phyloP scores from a whole-genome alignment of 2,888 invertebrate genomes.

The Scaptomyza flava region DNA sequence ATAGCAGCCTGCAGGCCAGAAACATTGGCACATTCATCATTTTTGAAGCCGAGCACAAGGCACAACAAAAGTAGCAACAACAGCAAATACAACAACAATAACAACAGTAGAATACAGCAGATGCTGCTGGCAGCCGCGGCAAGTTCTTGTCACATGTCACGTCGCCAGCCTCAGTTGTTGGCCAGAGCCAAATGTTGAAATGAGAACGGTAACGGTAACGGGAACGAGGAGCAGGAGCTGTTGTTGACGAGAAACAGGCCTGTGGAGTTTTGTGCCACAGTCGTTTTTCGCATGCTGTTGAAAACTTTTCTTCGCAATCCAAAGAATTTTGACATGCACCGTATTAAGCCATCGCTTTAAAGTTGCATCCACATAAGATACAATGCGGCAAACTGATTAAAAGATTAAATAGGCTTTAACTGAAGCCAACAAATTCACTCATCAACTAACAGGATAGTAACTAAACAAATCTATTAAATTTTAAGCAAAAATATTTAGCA shows the following conservation, averaged over 20 bases:
- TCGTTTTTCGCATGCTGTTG: slow-evolving; percentile 46
- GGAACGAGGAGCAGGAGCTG: slow-evolving; percentile 8
- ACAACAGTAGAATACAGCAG: slow-evolving; percentile 47
- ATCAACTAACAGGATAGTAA: too few relatives aligned
- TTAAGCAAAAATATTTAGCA: too few relatives aligned
- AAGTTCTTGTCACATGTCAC: slow-evolving; percentile 79
- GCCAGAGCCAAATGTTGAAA: slow-evolving; percentile 2
- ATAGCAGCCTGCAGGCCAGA: slow-evolving; percentile 44
- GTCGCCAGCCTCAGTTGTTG: slow-evolving; percentile 54
- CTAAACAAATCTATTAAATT: not conserved
- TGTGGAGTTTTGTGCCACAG: slow-evolving; percentile 35
- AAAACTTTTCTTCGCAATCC: slow-evolving; percentile 41
- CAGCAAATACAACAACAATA: slow-evolving; percentile 6
- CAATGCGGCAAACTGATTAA: slow-evolving; percentile 10
- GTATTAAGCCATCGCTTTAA: slow-evolving; percentile 44
- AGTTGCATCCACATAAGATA: slow-evolving; percentile 4
- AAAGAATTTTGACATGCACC: slow-evolving; percentile 30
- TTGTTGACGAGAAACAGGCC: slow-evolving; percentile 49
- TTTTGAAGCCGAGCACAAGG: slow-evolving; percentile 51
- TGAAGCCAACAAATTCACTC: not conserved
- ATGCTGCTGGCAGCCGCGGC: slow-evolving; percentile 71
- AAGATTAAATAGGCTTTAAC: not conserved
- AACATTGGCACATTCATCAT: slow-evolving; percentile 79
- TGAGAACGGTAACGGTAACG: not conserved
- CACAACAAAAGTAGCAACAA: slow-evolving; percentile 31